Conservation (phyloP, 2,888 invertebrate genomes). For the Epinotia nisella region DNA sequence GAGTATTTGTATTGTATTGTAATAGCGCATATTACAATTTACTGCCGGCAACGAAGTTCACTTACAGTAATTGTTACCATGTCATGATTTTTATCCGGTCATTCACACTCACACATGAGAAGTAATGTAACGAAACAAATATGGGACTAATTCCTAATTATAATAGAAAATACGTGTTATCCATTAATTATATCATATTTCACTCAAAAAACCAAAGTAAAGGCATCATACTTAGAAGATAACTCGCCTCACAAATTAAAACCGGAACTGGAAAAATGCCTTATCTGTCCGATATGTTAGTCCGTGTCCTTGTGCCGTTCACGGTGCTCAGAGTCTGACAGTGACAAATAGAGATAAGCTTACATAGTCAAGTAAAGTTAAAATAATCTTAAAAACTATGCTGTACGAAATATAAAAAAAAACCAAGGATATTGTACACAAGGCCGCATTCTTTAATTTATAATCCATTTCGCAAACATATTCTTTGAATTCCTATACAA, state of each 20-base stretch:
- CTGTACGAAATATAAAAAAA: not conserved
- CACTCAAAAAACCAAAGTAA: not conserved
- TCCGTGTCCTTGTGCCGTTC: constrained; percentile 2
- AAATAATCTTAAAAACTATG: not conserved
- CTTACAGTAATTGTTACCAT: not conserved
- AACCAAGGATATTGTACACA: not conserved
- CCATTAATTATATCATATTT: not conserved
- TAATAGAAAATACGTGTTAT: not conserved
- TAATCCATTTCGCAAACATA: too few relatives aligned
- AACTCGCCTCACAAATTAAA: not conserved
- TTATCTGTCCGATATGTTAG: constrained; percentile 25
- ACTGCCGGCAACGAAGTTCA: not conserved
- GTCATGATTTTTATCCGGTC: not conserved
- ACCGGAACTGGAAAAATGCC: not conserved
- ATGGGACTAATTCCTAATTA: not conserved
- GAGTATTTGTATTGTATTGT: too few relatives aligned
- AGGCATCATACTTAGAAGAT: not conserved
- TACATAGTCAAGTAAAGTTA: not conserved
- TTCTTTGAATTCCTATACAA: too few relatives aligned
- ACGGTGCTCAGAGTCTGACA: constrained; percentile 13
- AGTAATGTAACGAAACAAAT: not conserved
- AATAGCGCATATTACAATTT: not conserved
- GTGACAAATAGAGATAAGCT: constrained; percentile 28
- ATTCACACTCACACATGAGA: not conserved
- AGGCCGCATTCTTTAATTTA: too few relatives aligned